Base-by-base conservation (phyloP, 2,888 invertebrate species). In the Liposcelis brunnea region DNA sequence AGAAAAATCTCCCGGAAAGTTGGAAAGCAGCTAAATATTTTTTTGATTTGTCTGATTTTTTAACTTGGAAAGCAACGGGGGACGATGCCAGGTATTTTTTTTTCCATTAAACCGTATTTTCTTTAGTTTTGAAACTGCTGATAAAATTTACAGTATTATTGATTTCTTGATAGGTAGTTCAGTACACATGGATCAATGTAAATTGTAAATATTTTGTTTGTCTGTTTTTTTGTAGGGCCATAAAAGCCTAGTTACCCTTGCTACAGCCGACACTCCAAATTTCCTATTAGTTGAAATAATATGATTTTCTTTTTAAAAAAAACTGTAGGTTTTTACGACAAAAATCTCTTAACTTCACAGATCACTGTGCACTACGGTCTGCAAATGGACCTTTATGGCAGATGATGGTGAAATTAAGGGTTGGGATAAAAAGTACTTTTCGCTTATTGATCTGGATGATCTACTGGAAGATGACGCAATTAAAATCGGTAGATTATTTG, bases 1-100 rank as follows among this genome's bases (percentile, higher is more conserved):
- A 94, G 61, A 75, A 70, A 53, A 69, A 82, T 64, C 58, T 84
- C 8, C 57, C 54, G 4, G 61, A 71, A 1, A 58, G 67, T 2
- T 93, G 86, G 84, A 54, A 66, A 1, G 72, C 75, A 47, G 76
- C 76, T 42, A 77, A 76, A 43, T 70, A 78, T 48, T 82, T 87
- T 54, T 89, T 95, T 62, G 94, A 95, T 62, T 67, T 95, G 40
- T 89, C 93, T 0, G 95, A 95, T 63, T 95, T 80, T 60, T 66
- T 95, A 3, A 91, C 93, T 0, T 94, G 87, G 86, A 85, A 77
- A 64, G 84, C 90, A 1, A 91, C 93, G 4, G 80, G 76, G 19
- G 72, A 71, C 44, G 68, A 77, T 50, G 68, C 75, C 1, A 71
- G 78, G 77, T 77, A 59, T 31, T 42, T 36, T 15, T n/a, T 36